Conservation (phyloP, 2,888 invertebrate genomes). For the Dexiosoma caninum region DNA sequence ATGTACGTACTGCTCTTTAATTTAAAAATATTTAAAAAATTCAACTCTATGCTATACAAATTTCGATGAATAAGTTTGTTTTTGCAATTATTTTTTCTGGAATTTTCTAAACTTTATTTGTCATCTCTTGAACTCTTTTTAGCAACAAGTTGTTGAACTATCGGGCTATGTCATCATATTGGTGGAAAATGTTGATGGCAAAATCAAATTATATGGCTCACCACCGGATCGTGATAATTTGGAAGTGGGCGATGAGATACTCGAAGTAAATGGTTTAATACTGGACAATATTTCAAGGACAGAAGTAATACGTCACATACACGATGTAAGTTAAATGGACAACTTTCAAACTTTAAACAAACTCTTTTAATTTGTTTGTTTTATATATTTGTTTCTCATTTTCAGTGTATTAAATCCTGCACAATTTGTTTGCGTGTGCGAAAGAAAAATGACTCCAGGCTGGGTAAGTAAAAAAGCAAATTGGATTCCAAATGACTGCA, state of each 20-base stretch:
- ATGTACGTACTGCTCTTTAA: no score
- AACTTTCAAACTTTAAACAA: not conserved
- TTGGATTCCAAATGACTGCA: no score
- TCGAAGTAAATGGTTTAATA: conserved; percentile 96
- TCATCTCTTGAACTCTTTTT: conserved; percentile 52
- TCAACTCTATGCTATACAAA: no score
- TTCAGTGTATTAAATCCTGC: conserved; percentile 95
- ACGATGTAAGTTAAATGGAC: conserved; percentile 87
- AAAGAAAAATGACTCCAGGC: conserved; percentile 89
- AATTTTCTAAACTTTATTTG: no score
- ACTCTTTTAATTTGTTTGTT: not conserved
- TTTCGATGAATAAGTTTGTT: no score
- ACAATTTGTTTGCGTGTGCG: conserved; percentile 96
- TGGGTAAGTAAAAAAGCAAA: conserved; percentile 84
- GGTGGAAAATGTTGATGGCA: conserved; percentile 95
- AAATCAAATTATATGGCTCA: conserved; percentile 94
- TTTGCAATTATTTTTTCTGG: no score
- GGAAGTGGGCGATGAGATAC: conserved; percentile 97
- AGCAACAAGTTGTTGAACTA: conserved; percentile 87
- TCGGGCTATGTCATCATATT: conserved; percentile 97
- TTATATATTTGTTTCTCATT: no score
- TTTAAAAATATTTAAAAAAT: no score
- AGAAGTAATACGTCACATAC: conserved; percentile 95
- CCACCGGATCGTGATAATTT: conserved; percentile 95
- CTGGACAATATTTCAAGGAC: conserved; percentile 94